Conservation (phyloP, 2,888 invertebrate species). For the Flexamia atlantica region DNA sequence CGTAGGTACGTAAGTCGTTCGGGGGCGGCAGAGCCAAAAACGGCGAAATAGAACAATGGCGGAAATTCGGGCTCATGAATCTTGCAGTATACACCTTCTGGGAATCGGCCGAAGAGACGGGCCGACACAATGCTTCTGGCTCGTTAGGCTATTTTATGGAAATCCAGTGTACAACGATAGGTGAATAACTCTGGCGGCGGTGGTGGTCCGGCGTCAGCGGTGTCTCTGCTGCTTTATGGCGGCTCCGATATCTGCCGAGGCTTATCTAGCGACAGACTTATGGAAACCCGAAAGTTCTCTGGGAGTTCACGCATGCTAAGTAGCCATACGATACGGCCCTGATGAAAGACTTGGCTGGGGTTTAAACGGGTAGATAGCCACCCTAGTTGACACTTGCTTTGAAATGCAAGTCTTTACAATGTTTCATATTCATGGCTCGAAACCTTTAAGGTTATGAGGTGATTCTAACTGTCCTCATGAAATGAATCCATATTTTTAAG, state of each 20-base stretch:
- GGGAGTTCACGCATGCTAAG: not conserved
- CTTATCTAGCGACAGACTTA: conserved; percentile 29
- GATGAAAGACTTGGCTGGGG: too few relatives aligned
- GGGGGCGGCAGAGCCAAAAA: conserved; percentile 43
- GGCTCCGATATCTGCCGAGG: conserved; percentile 22
- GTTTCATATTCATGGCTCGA: too few relatives aligned
- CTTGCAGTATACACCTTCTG: conserved; percentile 57
- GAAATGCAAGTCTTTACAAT: too few relatives aligned
- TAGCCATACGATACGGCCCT: not conserved
- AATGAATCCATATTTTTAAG: too few relatives aligned
- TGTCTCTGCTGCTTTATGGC: conserved; percentile 17
- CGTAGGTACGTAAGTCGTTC: conserved; percentile 45
- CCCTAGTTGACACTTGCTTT: too few relatives aligned
- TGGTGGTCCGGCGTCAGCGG: conserved; percentile 4
- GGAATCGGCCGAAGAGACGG: conserved; percentile 48
- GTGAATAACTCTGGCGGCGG: conserved; percentile 30
- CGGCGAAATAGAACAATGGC: conserved; percentile 61
- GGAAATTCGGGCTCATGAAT: conserved; percentile 54
- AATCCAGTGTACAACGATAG: conserved; percentile 39
- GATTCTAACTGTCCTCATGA: too few relatives aligned
- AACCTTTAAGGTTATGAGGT: too few relatives aligned
- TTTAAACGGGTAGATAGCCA: conserved; percentile 65
- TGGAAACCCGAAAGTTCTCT: not conserved
- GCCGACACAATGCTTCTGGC: conserved; percentile 50
- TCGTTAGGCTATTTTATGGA: conserved; percentile 58